Conservation (phyloP, 2,113 vertebrate genomes). For the Podarcis raffonei region DNA sequence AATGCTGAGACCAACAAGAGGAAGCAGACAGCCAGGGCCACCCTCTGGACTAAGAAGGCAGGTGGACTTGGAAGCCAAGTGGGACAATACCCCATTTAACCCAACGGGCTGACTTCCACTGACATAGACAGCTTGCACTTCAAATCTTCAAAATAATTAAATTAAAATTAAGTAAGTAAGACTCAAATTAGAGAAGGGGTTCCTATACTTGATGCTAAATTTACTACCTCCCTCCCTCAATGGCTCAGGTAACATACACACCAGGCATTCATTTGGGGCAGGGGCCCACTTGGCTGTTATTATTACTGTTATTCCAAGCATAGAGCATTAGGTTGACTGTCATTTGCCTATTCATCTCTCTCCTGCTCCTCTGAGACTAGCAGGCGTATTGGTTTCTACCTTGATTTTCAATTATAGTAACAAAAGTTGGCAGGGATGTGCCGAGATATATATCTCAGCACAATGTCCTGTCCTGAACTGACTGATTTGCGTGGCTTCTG, state of each 20-base stretch:
- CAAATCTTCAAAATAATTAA: no score
- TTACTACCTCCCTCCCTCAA: not conserved
- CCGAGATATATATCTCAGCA: not conserved
- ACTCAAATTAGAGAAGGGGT: not conserved
- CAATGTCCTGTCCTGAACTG: no score
- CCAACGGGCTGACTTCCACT: no score
- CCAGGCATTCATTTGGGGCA: not conserved
- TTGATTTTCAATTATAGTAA: conserved; percentile 16
- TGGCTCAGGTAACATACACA: not conserved
- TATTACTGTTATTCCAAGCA: not conserved
- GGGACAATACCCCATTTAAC: no score
- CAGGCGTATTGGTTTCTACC: not conserved
- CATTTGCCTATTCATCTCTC: not conserved
- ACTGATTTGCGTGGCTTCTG: not conserved
- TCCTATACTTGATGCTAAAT: not conserved
- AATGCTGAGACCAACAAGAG: no score
- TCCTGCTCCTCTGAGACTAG: not conserved
- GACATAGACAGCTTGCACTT: no score
- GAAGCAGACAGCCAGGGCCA: no score
- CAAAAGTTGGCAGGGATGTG: not conserved
- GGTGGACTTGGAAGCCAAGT: no score
- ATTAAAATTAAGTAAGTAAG: not conserved
- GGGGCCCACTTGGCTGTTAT: not conserved
- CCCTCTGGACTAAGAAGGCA: no score
- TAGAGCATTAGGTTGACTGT: not conserved